phyloP scores from a whole-genome alignment of 2,888 invertebrate species.

The Dascillus cervinus region DNA sequence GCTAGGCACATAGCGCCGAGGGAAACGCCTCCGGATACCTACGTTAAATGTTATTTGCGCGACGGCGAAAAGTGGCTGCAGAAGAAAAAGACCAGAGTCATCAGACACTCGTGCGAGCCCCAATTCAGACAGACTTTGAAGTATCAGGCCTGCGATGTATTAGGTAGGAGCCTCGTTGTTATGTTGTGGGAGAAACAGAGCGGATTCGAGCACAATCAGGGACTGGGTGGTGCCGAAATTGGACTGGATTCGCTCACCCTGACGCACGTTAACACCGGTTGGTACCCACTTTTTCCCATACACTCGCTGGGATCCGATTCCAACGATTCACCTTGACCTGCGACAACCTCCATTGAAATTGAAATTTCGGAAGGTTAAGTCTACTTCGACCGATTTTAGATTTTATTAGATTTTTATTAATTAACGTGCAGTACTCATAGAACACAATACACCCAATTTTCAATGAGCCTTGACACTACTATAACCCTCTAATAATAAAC shows the following conservation, averaged over 20 bases:
- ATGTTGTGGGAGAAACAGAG: slow-evolving; percentile 91
- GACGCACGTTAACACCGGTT: slow-evolving; percentile 74
- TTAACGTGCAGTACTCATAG: too few relatives aligned
- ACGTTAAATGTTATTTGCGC: slow-evolving; percentile 87
- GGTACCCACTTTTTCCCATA: slow-evolving; percentile 89
- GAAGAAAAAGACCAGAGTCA: slow-evolving; percentile 84
- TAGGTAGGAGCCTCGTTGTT: slow-evolving; percentile 75
- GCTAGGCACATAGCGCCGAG: slow-evolving; percentile 62
- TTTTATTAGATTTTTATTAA: too few relatives aligned
- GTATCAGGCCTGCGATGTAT: slow-evolving; percentile 71
- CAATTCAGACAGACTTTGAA: slow-evolving; percentile 83
- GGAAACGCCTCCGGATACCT: slow-evolving; percentile 76
- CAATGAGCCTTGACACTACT: too few relatives aligned
- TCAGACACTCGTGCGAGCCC: slow-evolving; percentile 75
- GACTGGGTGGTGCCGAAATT: slow-evolving; percentile 79
- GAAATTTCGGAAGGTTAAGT: too few relatives aligned
- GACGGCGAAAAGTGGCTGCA: slow-evolving; percentile 84
- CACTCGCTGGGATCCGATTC: slow-evolving; percentile 68
- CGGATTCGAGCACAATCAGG: slow-evolving; percentile 76
- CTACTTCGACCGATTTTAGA: too few relatives aligned
- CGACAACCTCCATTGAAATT: too few relatives aligned
- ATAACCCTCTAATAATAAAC: too few relatives aligned
- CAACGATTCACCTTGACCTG: slow-evolving; percentile 43
- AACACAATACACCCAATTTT: too few relatives aligned
- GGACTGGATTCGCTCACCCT: slow-evolving; percentile 74